Evolutionary conservation across 2,797 vertebrate genomes (phyloP).

Genomic region (Danio choprae): DNA sequence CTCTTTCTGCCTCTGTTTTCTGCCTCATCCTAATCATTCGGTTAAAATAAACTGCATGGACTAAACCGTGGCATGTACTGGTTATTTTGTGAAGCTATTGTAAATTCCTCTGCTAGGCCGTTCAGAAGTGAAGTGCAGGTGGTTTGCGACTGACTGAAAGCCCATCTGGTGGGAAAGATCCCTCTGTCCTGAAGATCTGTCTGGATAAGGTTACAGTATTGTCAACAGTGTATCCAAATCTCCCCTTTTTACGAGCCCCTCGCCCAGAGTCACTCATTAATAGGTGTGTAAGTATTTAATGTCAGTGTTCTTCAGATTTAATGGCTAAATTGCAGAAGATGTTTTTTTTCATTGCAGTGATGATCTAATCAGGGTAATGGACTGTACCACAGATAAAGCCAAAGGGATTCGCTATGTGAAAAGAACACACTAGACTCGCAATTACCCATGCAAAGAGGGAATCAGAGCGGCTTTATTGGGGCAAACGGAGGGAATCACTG

Average conservation of each 20-base stretch:
- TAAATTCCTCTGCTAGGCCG: conserved; percentile 26
- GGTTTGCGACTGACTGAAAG: conserved; percentile 57
- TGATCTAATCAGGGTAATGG: conserved; percentile 30
- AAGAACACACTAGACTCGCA: conserved; percentile 21
- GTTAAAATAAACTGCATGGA: no score
- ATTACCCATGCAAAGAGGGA: conserved; percentile 35
- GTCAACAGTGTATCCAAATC: conserved; percentile 9
- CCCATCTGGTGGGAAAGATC: conserved; percentile 49
- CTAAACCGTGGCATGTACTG: no score
- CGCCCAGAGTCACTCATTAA: conserved; percentile 1
- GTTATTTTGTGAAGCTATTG: conserved; percentile 20
- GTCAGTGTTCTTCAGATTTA: conserved; percentile 17
- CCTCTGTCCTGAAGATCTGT: conserved; percentile 39
- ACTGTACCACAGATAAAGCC: neutral
- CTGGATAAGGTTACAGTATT: conserved; percentile 47
- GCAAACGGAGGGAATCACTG: conserved; percentile 33
- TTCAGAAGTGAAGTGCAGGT: conserved; percentile 46
- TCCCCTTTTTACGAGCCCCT: neutral
- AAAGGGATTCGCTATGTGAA: neutral
- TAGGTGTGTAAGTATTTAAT: conserved; percentile 12
- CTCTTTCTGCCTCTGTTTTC: no score
- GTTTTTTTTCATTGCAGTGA: conserved; percentile 18
- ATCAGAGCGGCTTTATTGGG: conserved; percentile 41
- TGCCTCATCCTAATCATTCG: no score
- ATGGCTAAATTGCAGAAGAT: conserved; percentile 30